A percentile compares a stretch with the other conserved stretches of the same genome.
phyloP scores from a whole-genome alignment of 2,113 vertebrate species.

The Sinocyclocheilus rhinocerous region DNA sequence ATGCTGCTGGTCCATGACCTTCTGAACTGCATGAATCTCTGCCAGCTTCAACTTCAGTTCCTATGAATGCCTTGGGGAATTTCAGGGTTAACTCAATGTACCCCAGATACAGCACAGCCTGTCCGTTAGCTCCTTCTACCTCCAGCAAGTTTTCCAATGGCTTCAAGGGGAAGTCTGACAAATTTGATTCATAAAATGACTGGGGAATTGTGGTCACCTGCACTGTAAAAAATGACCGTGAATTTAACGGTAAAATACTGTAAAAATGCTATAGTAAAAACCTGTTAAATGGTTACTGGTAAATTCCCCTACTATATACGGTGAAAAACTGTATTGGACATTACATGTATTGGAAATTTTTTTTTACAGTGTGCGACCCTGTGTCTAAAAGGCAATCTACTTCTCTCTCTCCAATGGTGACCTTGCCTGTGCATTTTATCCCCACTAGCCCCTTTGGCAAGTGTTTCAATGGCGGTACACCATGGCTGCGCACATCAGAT shows the following conservation, averaged over 20 bases:
- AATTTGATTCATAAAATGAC: constrained; percentile 3
- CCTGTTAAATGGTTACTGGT: too few species aligned
- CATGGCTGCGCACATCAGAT: neutral
- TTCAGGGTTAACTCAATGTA: neutral
- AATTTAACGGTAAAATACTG: too few species aligned
- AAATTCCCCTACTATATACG: too few species aligned
- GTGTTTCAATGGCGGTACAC: neutral
- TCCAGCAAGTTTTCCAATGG: neutral
- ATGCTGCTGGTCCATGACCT: neutral
- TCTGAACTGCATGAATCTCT: neutral
- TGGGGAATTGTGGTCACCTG: neutral
- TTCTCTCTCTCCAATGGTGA: neutral
- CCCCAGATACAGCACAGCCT: neutral
- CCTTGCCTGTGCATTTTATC: neutral
- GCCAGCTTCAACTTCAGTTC: neutral
- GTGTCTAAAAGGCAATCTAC: neutral
- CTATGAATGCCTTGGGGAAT: neutral
- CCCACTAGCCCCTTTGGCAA: neutral
- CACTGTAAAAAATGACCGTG: too few species aligned
- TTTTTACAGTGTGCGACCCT: too few species aligned
- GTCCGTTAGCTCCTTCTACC: constrained; percentile 12
- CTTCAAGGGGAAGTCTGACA: neutral
- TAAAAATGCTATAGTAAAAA: too few species aligned
- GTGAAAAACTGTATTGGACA: too few species aligned
- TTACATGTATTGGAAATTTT: too few species aligned